Percentiles rank a stretch among this genome's conserved stretches.
Conservation (phyloP, 2,113 vertebrate genomes). For the Hippopotamus amphibius region DNA sequence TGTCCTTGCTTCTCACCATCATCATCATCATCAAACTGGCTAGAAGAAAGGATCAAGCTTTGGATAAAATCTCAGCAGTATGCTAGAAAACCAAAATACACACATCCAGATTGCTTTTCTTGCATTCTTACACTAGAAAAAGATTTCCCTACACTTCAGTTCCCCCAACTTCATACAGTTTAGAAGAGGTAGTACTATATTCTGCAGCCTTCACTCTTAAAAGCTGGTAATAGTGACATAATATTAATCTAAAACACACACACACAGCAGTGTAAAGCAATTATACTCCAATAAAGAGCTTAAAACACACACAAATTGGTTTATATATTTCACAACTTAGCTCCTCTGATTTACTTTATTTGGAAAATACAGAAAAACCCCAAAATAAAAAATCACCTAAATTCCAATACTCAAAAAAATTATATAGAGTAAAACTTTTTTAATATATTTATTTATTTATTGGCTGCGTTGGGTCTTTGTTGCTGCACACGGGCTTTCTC, state of each 20-base stretch:
- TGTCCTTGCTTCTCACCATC: background rate
- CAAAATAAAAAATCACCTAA: conserved; percentile 5
- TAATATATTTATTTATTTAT: too few relatives aligned
- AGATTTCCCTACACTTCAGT: background rate
- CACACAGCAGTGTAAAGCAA: background rate
- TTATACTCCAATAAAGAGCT: too few relatives aligned
- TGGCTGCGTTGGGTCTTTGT: too few relatives aligned
- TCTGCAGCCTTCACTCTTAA: background rate
- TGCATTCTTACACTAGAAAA: conserved; percentile 1
- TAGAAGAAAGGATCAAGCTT: conserved; percentile 40
- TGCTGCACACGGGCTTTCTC: too few relatives aligned
- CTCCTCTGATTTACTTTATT: conserved; percentile 21
- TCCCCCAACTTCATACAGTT: background rate
- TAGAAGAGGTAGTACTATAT: background rate
- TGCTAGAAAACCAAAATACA: conserved; percentile 31
- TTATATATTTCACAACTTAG: conserved; percentile 34
- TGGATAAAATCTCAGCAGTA: background rate
- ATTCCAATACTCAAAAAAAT: background rate
- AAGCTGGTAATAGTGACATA: background rate
- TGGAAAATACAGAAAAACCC: background rate
- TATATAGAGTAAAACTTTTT: background rate
- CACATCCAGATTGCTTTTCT: background rate
- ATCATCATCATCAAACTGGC: background rate
- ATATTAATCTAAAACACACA: background rate
- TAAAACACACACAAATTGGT: background rate